Evolutionary conservation across 2,113 vertebrate genomes (phyloP).

Genomic region (Typhlomys cinereus): DNA sequence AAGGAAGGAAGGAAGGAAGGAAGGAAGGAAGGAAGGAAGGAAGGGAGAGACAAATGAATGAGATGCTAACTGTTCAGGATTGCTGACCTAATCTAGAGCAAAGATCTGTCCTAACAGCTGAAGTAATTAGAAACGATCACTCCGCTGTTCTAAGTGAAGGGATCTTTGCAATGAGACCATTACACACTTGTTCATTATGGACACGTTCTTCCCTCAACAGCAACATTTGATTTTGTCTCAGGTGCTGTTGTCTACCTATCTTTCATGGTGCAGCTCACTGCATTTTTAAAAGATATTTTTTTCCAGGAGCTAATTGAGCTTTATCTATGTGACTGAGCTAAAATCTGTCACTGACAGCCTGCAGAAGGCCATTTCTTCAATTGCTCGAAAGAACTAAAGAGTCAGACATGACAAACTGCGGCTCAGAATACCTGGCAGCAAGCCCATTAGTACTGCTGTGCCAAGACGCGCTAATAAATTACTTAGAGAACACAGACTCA

Average conservation of each 20-base stretch:
- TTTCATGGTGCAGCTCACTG: constrained; percentile 70
- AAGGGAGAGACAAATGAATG: not conserved
- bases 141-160: not conserved
- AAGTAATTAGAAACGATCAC: not conserved
- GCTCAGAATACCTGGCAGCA: constrained; percentile 78
- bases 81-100: not conserved
- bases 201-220: not conserved
- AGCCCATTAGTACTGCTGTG: constrained; percentile 74
- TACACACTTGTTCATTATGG: constrained; percentile 30
- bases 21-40: not conserved
- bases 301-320: constrained; percentile 79
- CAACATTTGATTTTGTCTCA: constrained; percentile 71
- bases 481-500: constrained; percentile 73
- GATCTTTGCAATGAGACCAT: not conserved
- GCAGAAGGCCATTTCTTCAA: constrained; percentile 83
- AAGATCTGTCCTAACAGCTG: constrained; percentile 3
- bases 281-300: constrained; percentile 82
- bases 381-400: constrained; percentile 80
- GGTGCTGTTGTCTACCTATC: constrained; percentile 59
- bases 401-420: constrained; percentile 81
- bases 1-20: not conserved
- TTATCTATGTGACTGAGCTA: constrained; percentile 77
- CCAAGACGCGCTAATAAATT: constrained; percentile 81
- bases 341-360: constrained; percentile 80
- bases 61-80: not conserved